phyloP scores from a whole-genome alignment of 2,888 invertebrate genomes.

The Luffia ferchaultella region DNA sequence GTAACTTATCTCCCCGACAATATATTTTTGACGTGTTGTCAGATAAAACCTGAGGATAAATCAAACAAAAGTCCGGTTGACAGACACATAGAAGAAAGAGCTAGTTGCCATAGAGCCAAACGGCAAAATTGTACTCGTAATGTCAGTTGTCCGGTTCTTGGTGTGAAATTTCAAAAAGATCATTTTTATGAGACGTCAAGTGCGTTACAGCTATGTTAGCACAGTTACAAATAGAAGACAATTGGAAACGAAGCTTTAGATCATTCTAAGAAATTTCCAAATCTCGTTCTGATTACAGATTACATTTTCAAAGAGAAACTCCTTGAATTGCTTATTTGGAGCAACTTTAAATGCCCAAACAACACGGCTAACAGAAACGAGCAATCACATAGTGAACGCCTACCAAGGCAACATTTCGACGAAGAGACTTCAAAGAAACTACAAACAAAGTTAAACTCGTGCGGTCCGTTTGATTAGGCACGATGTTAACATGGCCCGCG shows the following conservation, averaged over 20 bases:
- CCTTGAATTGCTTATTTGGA: neutral
- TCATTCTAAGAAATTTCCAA: neutral
- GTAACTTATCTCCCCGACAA: too few species aligned
- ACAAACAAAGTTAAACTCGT: constrained; percentile 51
- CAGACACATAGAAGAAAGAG: too few species aligned
- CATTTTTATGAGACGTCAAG: too few species aligned
- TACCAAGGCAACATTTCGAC: constrained; percentile 21
- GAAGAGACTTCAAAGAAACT: constrained; percentile 52
- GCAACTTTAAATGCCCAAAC: neutral
- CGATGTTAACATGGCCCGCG: constrained; percentile 44
- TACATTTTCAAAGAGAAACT: neutral
- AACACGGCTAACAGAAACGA: too few species aligned
- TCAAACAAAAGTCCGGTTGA: too few species aligned
- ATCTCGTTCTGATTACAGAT: neutral
- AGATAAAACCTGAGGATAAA: too few species aligned
- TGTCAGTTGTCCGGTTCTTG: too few species aligned
- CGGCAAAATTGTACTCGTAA: too few species aligned
- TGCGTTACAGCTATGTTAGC: too few species aligned
- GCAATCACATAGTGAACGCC: neutral
- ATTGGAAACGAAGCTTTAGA: neutral
- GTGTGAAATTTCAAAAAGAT: too few species aligned
- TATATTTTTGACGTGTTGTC: too few species aligned
- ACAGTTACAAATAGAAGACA: neutral
- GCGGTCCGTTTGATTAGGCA: constrained; percentile 58
- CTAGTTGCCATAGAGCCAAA: too few species aligned